Base-by-base conservation (phyloP, 2,888 invertebrate genomes). In the Drosophila bunnanda region DNA sequence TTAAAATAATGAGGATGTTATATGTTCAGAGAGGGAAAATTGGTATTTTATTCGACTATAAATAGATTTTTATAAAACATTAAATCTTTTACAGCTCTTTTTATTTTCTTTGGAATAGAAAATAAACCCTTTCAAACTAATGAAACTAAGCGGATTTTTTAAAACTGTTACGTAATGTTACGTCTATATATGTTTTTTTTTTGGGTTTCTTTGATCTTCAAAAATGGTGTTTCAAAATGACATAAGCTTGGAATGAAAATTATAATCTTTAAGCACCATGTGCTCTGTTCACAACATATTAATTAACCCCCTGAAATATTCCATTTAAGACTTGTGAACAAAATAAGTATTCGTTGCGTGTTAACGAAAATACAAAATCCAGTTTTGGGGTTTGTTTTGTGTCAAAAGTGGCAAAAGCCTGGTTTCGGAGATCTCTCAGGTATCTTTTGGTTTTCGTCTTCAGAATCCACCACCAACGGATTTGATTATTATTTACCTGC, bases 401-500 rank as follows among this genome's bases (percentile, higher is more conserved):
- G 22, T 54, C 36, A 46, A 36, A 43, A 43, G 41, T 17, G 34
- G 28, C 20, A 28, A 36, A 34, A 15, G 20, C 39, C 10, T 41
- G 39, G 39, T 48, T 34, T 64, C 39, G 39, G 34, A 34, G 67
- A 69, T 44, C 36, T 39, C 46, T 62, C 28, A 28, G 8, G 46
- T 56, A 58, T 38, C 30, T 57, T 60, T 41, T 32, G 25, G 44
- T 57, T 58, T 59, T 67, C 28, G 59, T 67, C 68, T 71, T 71
- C 28, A 58, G 72, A 67, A 67, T 67, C 72, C 72, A 67, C 72
- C 72, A 67, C 72, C 72, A 20, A 28, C 39, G 15, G 15, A 34
- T 15, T 52, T 52, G 50, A 52, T 50, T 46, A 43, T 46, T 58
- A 48, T 58, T 39, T 46, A 57, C 58, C 48, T 25, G n/a, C 46